phyloP scores from a whole-genome alignment of 1,140 invertebrate species.

The Trachymyrmex cornetzi region DNA sequence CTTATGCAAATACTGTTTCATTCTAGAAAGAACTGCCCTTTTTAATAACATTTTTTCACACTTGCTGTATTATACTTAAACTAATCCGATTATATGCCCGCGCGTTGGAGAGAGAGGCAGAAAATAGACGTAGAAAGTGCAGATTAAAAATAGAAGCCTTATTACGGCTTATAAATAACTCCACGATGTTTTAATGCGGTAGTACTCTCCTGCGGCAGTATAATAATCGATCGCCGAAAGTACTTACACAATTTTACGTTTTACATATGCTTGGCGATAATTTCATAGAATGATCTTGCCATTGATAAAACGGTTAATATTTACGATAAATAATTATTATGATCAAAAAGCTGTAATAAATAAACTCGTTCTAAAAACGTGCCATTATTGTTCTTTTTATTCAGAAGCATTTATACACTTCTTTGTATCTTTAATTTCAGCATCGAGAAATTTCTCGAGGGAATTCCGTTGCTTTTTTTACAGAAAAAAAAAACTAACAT shows the following conservation, averaged over 20 bases:
- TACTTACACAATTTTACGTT: not conserved
- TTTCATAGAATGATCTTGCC: not conserved
- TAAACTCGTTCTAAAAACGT: not conserved
- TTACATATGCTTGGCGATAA: not conserved
- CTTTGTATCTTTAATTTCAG: not conserved
- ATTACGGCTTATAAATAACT: conserved; percentile 54
- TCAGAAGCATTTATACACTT: not conserved
- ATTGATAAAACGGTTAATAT: not conserved
- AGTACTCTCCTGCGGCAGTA: not conserved
- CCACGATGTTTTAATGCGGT: conserved; percentile 18
- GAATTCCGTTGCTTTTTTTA: conserved; percentile 18
- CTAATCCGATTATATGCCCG: conserved; percentile 53
- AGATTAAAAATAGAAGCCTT: conserved; percentile 52
- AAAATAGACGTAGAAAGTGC: conserved; percentile 51
- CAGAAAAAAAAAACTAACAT: conserved; percentile 18
- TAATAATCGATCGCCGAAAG: conserved; percentile 28
- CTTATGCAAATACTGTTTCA: conserved; percentile 1
- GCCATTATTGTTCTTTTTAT: not conserved
- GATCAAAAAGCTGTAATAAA: not conserved
- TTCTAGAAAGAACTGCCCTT: not conserved
- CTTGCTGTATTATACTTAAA: conserved; percentile 52
- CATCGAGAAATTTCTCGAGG: conserved; percentile 1
- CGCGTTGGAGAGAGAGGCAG: not conserved
- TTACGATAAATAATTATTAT: not conserved
- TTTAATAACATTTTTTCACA: conserved; percentile 53